phyloP scores from a whole-genome alignment of 2,888 invertebrate species.

The Argynnis bischoffii region DNA sequence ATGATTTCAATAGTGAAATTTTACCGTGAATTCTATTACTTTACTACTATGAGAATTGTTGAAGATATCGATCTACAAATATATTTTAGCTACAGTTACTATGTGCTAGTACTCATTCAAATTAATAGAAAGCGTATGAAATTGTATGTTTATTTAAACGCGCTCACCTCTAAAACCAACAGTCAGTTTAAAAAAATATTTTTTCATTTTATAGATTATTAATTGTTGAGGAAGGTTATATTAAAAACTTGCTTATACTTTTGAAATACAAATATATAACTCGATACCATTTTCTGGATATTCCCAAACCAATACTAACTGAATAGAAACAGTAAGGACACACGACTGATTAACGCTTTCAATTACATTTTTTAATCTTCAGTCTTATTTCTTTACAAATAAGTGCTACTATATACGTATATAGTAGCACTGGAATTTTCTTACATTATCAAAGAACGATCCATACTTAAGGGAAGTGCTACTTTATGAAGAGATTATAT shows the following conservation, averaged over 20 bases:
- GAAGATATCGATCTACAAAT: no score
- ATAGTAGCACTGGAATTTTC: constrained; percentile 39
- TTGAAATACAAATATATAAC: constrained; percentile 57
- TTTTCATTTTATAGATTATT: neutral
- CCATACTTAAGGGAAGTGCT: constrained; percentile 51
- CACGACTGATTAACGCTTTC: constrained; percentile 71
- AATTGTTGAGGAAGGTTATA: constrained; percentile 53
- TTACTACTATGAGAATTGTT: no score
- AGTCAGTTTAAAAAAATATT: neutral
- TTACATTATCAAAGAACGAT: constrained; percentile 58
- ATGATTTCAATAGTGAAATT: constrained; percentile 13
- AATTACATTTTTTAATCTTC: constrained; percentile 43
- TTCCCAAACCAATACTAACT: constrained; percentile 58
- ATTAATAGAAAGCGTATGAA: no score
- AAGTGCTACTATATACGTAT: constrained; percentile 45
- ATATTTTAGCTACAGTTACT: no score
- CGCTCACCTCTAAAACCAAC: neutral
- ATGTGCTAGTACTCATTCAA: no score
- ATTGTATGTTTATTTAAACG: no score
- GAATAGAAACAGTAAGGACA: constrained; percentile 61
- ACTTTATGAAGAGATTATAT: constrained; percentile 51
- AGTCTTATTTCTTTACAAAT: constrained; percentile 44
- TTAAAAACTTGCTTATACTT: constrained; percentile 68
- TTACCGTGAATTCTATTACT: no score
- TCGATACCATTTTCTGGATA: constrained; percentile 64